Evolutionary conservation across 2,888 invertebrate genomes (phyloP).

Genomic region (Ophioninae sp.): DNA sequence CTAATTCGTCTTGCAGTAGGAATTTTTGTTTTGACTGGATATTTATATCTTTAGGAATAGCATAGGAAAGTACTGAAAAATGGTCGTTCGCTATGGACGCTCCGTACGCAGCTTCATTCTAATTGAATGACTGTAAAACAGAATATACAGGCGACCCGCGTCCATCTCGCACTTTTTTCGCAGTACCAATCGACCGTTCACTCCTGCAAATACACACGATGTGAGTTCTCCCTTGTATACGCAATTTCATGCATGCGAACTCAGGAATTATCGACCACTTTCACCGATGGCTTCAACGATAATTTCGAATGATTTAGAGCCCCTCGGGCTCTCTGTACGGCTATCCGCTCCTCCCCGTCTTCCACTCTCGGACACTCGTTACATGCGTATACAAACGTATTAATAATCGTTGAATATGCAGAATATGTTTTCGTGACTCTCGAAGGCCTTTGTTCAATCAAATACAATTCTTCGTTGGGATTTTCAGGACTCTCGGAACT

Average conservation of each 20-base stretch:
- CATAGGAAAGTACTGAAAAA: neutral
- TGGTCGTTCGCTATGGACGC: neutral
- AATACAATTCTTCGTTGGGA: constrained; percentile 8
- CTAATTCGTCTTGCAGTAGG: neutral
- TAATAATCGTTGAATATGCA: constrained; percentile 17
- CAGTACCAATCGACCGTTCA: constrained; percentile 23
- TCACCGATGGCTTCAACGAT: constrained; percentile 65
- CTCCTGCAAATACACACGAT: constrained; percentile 23
- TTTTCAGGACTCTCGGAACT: neutral
- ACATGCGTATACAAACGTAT: constrained; percentile 20
- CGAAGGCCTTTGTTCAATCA: constrained; percentile 28
- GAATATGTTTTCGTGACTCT: neutral
- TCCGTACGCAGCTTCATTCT: neutral
- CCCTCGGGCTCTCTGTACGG: constrained; percentile 26
- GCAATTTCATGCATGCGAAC: constrained; percentile 10
- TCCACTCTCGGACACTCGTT: constrained; percentile 11
- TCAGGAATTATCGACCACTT: constrained; percentile 60
- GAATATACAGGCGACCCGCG: constrained; percentile 1
- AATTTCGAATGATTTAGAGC: constrained; percentile 61
- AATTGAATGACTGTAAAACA: constrained; percentile 5
- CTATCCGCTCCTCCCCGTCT: neutral
- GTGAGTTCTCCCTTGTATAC: constrained; percentile 16
- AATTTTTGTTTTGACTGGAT: neutral
- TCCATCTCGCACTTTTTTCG: constrained; percentile 6
- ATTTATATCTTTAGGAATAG: neutral